A percentile compares a stretch with the other conserved stretches of the same genome.
These are phyloP conservation scores for Oceanites oceanicus DNA, from an alignment of 2,113 vertebrate genomes.

Conservation along the genomic window DNA sequence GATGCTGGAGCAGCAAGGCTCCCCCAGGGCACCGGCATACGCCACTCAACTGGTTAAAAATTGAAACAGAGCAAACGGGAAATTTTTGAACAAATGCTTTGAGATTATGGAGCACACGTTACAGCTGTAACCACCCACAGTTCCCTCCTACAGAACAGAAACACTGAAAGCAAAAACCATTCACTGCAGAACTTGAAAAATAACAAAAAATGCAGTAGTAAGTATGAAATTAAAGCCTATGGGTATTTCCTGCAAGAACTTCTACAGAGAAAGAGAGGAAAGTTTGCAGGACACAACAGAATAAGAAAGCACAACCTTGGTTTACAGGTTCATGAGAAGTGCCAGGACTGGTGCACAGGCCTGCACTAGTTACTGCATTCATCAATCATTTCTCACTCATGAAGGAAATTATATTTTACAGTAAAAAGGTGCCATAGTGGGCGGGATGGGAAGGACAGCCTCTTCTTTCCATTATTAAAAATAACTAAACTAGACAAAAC, in stretches of 20 bases:
- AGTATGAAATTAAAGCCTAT: background rate
- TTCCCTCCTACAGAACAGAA: constrained; percentile 65
- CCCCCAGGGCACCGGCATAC: background rate
- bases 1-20: background rate
- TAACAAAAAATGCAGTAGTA: constrained; percentile 37
- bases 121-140: constrained; percentile 69
- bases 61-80: background rate
- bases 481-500: constrained; percentile 14
- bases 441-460: background rate
- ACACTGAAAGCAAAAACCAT: constrained; percentile 53
- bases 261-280: background rate
- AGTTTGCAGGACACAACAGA: background rate
- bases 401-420: background rate
- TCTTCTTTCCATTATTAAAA: constrained; percentile 27
- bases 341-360: background rate
- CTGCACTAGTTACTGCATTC: background rate
- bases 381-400: background rate
- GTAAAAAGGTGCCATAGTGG: background rate
- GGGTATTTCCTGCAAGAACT: constrained; percentile 34
- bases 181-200: constrained; percentile 49
- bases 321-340: background rate
- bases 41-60: constrained; percentile 48
- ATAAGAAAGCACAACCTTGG: background rate
- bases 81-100: constrained; percentile 52
- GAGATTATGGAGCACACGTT: constrained; percentile 46